Evolutionary conservation across 2,113 vertebrate species (phyloP).

Genomic region (Peucedramus taeniatus): DNA sequence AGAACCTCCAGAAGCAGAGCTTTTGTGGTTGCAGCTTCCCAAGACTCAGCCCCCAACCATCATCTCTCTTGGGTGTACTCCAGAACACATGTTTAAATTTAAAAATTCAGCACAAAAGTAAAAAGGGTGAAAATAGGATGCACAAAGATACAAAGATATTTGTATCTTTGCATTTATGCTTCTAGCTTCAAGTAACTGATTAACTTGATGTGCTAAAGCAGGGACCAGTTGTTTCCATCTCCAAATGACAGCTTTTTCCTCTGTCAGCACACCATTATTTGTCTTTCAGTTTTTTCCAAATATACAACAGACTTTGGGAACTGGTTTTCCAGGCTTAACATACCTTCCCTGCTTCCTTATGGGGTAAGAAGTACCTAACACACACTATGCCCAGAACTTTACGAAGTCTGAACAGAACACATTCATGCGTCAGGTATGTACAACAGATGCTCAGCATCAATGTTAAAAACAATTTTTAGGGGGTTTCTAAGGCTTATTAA

Average conservation of each 20-base stretch:
- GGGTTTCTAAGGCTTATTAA: neutral
- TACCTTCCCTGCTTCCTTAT: neutral
- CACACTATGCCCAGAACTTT: rapidly evolving
- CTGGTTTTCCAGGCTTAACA: neutral
- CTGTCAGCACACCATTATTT: neutral
- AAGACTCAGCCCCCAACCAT: neutral
- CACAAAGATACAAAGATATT: neutral
- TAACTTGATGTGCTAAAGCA: neutral
- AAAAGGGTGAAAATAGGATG: rapidly evolving
- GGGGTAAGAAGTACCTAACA: neutral
- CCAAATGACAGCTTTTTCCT: neutral
- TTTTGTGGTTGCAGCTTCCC: neutral
- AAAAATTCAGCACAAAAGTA: neutral
- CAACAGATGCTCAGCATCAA: neutral
- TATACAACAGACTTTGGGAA: neutral
- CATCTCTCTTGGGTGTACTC: neutral
- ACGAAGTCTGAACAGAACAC: neutral
- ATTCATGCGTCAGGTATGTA: neutral
- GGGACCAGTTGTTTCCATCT: neutral
- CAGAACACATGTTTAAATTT: neutral
- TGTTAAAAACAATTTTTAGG: neutral
- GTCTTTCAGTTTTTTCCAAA: neutral
- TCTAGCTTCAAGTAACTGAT: neutral
- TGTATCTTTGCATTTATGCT: neutral
- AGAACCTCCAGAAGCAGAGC: neutral